A percentile compares a stretch with the other conserved stretches of the same genome.
These are phyloP conservation scores for Scyliorhinus canicula DNA, from an alignment of 2,797 vertebrate genomes.

Conservation along the genomic window DNA sequence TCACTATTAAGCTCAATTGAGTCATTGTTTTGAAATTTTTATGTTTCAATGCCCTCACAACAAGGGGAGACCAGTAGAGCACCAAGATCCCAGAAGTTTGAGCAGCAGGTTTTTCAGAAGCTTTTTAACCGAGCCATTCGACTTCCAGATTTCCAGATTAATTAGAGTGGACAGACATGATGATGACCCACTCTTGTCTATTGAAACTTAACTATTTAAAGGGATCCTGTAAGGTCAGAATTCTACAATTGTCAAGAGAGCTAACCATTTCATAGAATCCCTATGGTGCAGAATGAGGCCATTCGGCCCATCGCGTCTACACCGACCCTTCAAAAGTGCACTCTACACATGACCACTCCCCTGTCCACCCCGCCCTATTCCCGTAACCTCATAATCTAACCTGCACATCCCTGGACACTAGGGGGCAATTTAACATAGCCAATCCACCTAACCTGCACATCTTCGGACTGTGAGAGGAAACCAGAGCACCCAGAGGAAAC, in stretches of 20 bases:
- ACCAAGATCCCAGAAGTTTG: background rate
- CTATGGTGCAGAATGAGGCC: too few species aligned
- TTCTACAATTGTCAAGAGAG: background rate
- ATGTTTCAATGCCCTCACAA: background rate
- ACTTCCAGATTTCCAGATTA: background rate
- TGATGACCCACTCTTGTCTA: background rate
- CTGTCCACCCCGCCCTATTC: too few species aligned
- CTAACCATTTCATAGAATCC: too few species aligned
- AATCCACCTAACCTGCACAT: too few species aligned
- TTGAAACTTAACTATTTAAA: background rate
- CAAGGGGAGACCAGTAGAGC: background rate
- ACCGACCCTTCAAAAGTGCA: too few species aligned
- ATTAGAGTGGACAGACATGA: background rate
- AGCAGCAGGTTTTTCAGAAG: background rate
- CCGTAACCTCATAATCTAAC: too few species aligned
- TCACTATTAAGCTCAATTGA: background rate
- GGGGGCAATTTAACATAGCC: too few species aligned
- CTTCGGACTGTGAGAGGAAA: too few species aligned
- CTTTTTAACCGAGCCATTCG: background rate
- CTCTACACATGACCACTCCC: too few species aligned
- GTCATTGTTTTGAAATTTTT: background rate
- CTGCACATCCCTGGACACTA: too few species aligned
- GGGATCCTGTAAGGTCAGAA: background rate
- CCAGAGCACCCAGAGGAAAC: too few species aligned
- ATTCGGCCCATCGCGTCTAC: too few species aligned